These are phyloP conservation scores for Corydoras sp. DNA, from an alignment of 2,113 vertebrate genomes.

Conservation along the genomic window DNA sequence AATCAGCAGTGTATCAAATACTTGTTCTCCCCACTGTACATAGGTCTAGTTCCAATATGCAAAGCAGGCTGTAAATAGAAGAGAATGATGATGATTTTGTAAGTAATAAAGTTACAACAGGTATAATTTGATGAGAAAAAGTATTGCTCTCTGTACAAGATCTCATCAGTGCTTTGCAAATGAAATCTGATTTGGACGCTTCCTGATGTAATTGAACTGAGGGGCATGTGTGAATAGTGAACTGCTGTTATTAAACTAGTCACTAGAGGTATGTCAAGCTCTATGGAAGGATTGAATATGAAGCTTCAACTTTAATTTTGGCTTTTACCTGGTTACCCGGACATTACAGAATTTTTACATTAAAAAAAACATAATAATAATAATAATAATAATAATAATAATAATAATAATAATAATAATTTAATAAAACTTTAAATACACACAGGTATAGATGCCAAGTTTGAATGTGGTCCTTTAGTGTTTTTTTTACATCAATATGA, in stretches of 20 bases:
- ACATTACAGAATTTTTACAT: no score
- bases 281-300: neutral
- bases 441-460: no score
- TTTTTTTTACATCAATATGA: no score
- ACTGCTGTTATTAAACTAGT: neutral
- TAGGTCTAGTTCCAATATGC: neutral
- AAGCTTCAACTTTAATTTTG: no score
- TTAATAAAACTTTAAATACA: no score
- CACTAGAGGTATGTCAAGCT: constrained; percentile 38
- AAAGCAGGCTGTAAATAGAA: neutral
- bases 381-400: no score
- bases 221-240: neutral
- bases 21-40: no score
- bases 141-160: neutral
- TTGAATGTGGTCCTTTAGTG: no score
- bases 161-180: neutral
- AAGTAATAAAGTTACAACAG: neutral
- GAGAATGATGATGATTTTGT: neutral
- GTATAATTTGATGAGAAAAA: constrained; percentile 3
- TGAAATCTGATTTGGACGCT: neutral
- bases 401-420: no score
- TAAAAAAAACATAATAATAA: no score
- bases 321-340: neutral
- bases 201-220: neutral
- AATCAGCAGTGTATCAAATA: no score